These are phyloP conservation scores for Neomonachus schauinslandi DNA, from an alignment of 2,113 vertebrate species.

Conservation along the genomic window DNA sequence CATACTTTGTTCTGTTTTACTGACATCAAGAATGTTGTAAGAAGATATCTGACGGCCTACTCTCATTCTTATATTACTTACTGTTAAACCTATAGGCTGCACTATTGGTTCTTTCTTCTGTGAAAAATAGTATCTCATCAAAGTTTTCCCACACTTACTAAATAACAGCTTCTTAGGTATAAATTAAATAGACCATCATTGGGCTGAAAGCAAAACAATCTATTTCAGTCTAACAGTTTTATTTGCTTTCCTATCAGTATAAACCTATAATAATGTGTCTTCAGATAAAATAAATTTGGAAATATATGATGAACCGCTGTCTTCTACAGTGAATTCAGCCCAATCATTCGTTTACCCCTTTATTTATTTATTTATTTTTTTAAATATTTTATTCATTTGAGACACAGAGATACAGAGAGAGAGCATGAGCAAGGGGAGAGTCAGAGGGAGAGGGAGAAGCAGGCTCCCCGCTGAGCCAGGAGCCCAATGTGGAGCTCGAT, in stretches of 20 bases:
- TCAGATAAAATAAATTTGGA: background rate
- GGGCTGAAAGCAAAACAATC: background rate
- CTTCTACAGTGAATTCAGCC: background rate
- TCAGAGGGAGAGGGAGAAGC: no score
- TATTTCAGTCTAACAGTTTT: background rate
- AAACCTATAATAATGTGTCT: background rate
- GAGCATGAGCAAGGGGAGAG: no score
- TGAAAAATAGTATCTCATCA: background rate
- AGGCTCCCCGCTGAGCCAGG: no score
- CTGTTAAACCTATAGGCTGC: background rate
- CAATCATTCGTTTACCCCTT: background rate
- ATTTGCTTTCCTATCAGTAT: background rate
- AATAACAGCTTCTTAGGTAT: background rate
- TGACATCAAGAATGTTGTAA: background rate
- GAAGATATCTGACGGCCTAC: background rate
- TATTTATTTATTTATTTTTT: no score
- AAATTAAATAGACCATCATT: background rate
- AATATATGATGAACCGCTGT: background rate
- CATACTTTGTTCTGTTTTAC: background rate
- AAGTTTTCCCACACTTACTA: background rate
- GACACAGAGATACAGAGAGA: no score
- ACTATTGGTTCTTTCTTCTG: background rate
- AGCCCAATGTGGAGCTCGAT: no score
- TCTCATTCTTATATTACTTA: background rate
- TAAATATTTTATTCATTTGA: no score